Evolutionary conservation across 2,888 invertebrate genomes (phyloP).

Genomic region (Tridacna crocea): DNA sequence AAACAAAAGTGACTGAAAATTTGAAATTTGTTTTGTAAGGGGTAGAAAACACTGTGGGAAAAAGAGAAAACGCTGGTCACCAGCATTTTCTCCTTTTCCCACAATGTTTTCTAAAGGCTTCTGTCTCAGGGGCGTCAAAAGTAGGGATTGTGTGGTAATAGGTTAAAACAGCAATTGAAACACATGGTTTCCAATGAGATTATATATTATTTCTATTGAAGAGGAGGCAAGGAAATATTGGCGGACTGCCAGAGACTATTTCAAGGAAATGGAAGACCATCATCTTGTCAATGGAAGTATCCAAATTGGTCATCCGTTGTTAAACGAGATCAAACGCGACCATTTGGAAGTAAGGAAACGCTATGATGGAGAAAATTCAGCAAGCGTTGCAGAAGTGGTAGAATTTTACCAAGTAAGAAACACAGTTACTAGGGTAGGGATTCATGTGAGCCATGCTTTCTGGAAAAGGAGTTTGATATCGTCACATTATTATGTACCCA

Average conservation of each 20-base stretch:
- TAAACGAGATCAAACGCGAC: conserved; percentile 39
- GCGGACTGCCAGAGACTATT: conserved; percentile 36
- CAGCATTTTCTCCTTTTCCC: neutral
- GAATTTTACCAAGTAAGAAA: conserved; percentile 46
- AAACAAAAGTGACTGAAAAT: no score
- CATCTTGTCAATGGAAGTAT: conserved; percentile 50
- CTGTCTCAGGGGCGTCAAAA: no score
- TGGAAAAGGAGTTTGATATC: no score
- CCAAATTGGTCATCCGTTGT: conserved; percentile 27
- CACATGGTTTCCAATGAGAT: no score
- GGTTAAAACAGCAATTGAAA: no score
- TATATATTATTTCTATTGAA: neutral
- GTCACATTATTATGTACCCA: no score
- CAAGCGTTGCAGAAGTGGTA: neutral
- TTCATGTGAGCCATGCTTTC: no score
- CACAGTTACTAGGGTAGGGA: neutral
- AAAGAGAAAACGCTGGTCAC: neutral
- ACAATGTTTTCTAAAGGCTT: no score
- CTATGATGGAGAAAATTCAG: neutral
- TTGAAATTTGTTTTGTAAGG: no score
- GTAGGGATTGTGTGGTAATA: no score
- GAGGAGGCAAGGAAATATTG: conserved; percentile 37
- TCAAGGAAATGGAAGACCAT: conserved; percentile 38
- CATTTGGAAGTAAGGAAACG: conserved; percentile 31
- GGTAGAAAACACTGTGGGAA: neutral